Evolutionary conservation across 2,113 vertebrate genomes (phyloP).

Genomic region (Climacteris rufus): DNA sequence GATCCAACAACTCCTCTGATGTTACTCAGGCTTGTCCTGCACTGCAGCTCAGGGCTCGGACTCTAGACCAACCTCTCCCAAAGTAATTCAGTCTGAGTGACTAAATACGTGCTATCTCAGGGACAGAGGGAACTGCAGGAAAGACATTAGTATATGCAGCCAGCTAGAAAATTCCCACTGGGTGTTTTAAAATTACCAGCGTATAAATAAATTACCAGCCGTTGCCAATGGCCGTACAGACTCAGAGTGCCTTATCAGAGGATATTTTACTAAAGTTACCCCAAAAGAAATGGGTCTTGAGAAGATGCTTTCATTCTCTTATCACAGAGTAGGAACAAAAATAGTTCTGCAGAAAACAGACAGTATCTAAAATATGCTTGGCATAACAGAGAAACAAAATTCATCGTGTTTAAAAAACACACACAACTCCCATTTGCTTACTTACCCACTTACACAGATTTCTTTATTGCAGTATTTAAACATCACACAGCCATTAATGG

Average conservation of each 20-base stretch:
- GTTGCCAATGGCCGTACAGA: rapidly evolving
- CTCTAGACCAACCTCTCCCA: neutral
- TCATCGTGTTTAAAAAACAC: neutral
- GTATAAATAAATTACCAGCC: constrained; percentile 25
- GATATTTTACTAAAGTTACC: neutral
- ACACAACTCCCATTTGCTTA: neutral
- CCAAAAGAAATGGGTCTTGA: neutral
- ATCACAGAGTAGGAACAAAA: neutral
- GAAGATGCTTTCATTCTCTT: neutral
- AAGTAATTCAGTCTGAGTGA: neutral
- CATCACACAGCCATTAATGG: neutral
- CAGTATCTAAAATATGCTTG: neutral
- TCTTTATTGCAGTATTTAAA: neutral
- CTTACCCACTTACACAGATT: neutral
- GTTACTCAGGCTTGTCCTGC: neutral
- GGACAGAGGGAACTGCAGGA: neutral
- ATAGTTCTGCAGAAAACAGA: neutral
- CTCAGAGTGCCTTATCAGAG: neutral
- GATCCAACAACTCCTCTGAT: neutral
- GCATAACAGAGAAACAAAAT: neutral
- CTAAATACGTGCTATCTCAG: neutral
- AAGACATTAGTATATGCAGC: neutral
- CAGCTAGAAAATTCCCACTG: constrained; percentile 4
- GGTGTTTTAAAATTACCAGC: constrained; percentile 14
- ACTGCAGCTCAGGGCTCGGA: rapidly evolving